Percentiles rank a stretch among this genome's conserved stretches.
Evolutionary conservation across 2,113 vertebrate genomes (phyloP).

Genomic region (Oenanthe oenanthe): DNA sequence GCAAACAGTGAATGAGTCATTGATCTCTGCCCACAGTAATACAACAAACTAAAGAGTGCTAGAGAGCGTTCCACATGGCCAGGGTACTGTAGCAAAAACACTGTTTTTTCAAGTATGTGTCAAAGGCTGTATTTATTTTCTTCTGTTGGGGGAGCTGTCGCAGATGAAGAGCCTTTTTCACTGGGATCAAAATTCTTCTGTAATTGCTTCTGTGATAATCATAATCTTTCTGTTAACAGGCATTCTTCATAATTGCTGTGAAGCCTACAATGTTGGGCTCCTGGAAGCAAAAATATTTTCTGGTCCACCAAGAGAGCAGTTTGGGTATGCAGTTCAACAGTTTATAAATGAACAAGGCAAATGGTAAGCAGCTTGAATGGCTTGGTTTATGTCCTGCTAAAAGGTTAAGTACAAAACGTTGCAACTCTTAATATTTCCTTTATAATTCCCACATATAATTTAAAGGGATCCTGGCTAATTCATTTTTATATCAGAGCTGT

Average conservation of each 20-base stretch:
- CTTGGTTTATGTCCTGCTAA: background rate
- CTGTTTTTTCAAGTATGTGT: background rate
- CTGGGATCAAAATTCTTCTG: conserved; percentile 10
- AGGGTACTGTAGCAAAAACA: background rate
- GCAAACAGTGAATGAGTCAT: background rate
- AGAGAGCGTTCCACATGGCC: background rate
- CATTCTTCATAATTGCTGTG: conserved; percentile 68
- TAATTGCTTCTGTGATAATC: conserved; percentile 28
- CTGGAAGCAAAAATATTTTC: conserved; percentile 84
- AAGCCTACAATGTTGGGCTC: conserved; percentile 87
- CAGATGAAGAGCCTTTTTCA: background rate
- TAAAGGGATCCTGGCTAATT: background rate
- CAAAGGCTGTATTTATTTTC: background rate
- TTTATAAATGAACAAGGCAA: conserved; percentile 82
- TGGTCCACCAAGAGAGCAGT: conserved; percentile 82
- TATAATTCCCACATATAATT: background rate
- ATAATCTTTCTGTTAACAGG: conserved; percentile 71
- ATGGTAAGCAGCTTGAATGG: conserved; percentile 80
- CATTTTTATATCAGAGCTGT: background rate
- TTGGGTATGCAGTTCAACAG: conserved; percentile 90
- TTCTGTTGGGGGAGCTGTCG: background rate
- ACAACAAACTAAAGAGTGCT: background rate
- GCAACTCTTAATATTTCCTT: background rate
- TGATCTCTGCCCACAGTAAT: background rate
- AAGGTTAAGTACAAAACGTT: background rate